These are phyloP conservation scores for Leptinotarsa rubiginosa DNA, from an alignment of 2,888 invertebrate genomes.

Conservation along the genomic window DNA sequence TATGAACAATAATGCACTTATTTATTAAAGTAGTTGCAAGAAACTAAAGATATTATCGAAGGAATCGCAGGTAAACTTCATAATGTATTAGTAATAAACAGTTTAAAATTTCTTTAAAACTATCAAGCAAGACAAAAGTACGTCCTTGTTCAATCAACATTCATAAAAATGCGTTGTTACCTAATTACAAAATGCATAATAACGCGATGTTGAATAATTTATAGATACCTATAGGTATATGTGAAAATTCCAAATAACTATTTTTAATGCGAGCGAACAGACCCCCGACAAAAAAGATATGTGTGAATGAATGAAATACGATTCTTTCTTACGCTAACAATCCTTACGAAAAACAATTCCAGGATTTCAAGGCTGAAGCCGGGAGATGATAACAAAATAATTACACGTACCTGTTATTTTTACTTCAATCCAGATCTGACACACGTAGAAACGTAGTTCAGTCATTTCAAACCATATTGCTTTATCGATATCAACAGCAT, in stretches of 20 bases:
- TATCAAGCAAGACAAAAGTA: not conserved
- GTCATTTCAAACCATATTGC: slow-evolving; percentile 35
- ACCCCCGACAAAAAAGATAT: no score
- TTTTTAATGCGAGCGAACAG: no score
- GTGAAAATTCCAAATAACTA: not conserved
- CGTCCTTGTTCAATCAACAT: not conserved
- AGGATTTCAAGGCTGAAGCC: slow-evolving; percentile 57
- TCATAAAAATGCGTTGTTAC: not conserved
- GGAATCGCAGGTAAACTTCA: no score
- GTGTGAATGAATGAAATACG: not conserved
- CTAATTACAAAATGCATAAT: not conserved
- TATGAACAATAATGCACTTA: no score
- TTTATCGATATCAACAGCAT: slow-evolving; percentile 40
- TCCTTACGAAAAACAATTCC: slow-evolving; percentile 13
- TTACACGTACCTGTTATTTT: slow-evolving; percentile 50
- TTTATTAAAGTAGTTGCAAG: no score
- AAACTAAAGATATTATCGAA: no score
- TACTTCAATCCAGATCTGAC: slow-evolving; percentile 46
- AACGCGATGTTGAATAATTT: not conserved
- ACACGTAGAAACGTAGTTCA: slow-evolving; percentile 43
- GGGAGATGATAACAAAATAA: slow-evolving; percentile 48
- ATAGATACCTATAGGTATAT: not conserved
- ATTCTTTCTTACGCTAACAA: not conserved
- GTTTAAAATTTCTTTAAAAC: no score
- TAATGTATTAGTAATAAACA: no score